Conservation (phyloP, 2,113 vertebrate genomes). For the Ammodytes dubius region DNA sequence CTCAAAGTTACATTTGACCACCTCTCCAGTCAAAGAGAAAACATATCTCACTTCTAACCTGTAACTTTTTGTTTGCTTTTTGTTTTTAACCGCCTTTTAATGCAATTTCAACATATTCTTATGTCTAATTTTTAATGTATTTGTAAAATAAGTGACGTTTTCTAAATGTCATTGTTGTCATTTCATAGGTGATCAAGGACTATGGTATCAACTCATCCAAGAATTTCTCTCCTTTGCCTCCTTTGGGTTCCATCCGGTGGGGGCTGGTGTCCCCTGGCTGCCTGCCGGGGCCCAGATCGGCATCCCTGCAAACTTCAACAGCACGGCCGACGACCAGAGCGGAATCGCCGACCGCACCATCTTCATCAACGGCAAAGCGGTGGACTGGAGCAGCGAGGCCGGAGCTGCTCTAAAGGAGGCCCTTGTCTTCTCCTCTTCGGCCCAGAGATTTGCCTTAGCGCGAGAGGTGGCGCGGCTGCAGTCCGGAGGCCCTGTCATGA, state of each 20-base stretch:
- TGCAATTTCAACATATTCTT: too few species aligned
- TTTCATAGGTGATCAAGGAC: slow-evolving; percentile 85
- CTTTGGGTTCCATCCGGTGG: slow-evolving; percentile 92
- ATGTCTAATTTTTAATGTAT: too few species aligned
- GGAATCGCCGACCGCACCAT: slow-evolving; percentile 85
- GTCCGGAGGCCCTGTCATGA: slow-evolving; percentile 78
- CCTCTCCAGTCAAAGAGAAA: too few species aligned
- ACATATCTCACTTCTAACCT: too few species aligned
- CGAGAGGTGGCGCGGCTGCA: slow-evolving; percentile 89
- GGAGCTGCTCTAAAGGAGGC: slow-evolving; percentile 86
- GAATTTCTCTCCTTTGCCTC: slow-evolving; percentile 88
- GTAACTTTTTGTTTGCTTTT: too few species aligned
- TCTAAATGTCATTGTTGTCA: background rate
- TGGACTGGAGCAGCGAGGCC: slow-evolving; percentile 87
- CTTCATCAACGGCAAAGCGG: slow-evolving; percentile 85
- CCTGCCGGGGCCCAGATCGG: slow-evolving; percentile 88
- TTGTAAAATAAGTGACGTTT: background rate
- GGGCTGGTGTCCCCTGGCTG: slow-evolving; percentile 91
- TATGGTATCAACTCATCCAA: slow-evolving; percentile 67
- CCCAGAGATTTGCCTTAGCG: slow-evolving; percentile 93
- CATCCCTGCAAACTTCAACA: slow-evolving; percentile 91
- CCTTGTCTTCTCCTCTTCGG: slow-evolving; percentile 86
- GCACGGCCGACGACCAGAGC: slow-evolving; percentile 70
- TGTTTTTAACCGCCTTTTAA: too few species aligned
- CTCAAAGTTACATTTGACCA: background rate